Base-by-base conservation (phyloP, 2,888 invertebrate species). In the Phrixothrix hirtus region DNA sequence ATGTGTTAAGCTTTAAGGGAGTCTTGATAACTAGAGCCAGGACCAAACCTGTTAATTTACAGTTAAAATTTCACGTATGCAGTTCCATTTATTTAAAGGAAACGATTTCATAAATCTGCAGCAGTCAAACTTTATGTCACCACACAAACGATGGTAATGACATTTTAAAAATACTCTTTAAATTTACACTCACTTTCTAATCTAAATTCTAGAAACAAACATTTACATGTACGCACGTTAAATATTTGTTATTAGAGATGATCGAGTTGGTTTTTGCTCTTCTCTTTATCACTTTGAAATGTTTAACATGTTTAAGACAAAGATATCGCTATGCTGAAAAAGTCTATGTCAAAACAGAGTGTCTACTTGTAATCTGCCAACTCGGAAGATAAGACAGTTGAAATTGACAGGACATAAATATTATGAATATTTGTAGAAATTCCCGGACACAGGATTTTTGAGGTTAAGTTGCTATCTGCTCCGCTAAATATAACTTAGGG, bases 401-500 rank as follows among this genome's bases (percentile, higher is more conserved):
- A 35, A 48, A 54, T 53, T 57, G 57, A 57, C 57, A 49, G 37
- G 21, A 41, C 47, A 59, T 59, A 59, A 57, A 59, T 59, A 56
- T 53, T 36, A 32, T 14, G 46, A 55, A 56, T 59, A 55, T 46
- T 53, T 55, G 39, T 45, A 48, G 50, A 59, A 59, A 56, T 59
- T 55, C 56, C 49, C 35, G 41, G 43, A 56, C 39, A 46, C 46
- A 45, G 46, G 35, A 48, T 48, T 48, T 50, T 42, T 48, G 49
- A 54, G 55, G 57, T 50, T 54, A 57, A 57, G 29, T 54, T 30
- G 30, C 39, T 59, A 55, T 59, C 57, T 55, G 48, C 49, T 52
- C 6, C 43, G 38, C 53, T 59, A 59, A 59, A 59, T 59, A 57
- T 59, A 59, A 55, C 21, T 52, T 35, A 31, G 55, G 56, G 56